Evolutionary conservation across 2,113 vertebrate species (phyloP).

Genomic region (Promerops cafer): DNA sequence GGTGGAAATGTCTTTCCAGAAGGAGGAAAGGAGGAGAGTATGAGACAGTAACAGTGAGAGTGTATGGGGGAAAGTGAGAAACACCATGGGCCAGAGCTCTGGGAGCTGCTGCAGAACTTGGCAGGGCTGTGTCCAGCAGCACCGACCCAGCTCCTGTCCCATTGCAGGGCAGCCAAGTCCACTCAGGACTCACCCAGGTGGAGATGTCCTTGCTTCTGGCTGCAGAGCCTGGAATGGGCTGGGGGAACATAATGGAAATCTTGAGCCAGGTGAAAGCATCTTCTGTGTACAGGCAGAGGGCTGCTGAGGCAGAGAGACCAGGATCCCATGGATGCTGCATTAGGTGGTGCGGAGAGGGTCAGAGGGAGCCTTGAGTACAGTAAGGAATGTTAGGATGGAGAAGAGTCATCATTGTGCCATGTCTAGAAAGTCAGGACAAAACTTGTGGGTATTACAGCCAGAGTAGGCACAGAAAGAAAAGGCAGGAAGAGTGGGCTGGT

Average conservation of each 20-base stretch:
- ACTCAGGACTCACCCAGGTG: neutral
- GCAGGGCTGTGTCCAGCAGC: neutral
- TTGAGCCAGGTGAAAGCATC: neutral
- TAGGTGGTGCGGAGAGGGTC: neutral
- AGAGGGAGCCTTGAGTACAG: neutral
- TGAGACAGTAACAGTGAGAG: accelerated
- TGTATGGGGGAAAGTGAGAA: neutral
- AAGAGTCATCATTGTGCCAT: neutral
- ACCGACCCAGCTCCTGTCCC: neutral
- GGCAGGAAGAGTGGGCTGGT: neutral
- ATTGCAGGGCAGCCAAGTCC: neutral
- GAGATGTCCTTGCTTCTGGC: neutral
- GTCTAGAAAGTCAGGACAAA: neutral
- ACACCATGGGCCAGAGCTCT: neutral
- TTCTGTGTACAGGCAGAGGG: neutral
- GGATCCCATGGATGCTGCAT: neutral
- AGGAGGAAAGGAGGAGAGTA: neutral
- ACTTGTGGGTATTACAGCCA: neutral
- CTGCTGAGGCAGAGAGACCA: neutral
- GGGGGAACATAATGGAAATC: neutral
- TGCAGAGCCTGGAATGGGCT: neutral
- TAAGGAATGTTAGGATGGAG: neutral
- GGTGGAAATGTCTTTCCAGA: neutral
- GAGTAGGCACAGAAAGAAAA: neutral
- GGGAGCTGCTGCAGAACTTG: neutral